Conservation (phyloP, 1,140 invertebrate genomes). For the Galleria mellonella region DNA sequence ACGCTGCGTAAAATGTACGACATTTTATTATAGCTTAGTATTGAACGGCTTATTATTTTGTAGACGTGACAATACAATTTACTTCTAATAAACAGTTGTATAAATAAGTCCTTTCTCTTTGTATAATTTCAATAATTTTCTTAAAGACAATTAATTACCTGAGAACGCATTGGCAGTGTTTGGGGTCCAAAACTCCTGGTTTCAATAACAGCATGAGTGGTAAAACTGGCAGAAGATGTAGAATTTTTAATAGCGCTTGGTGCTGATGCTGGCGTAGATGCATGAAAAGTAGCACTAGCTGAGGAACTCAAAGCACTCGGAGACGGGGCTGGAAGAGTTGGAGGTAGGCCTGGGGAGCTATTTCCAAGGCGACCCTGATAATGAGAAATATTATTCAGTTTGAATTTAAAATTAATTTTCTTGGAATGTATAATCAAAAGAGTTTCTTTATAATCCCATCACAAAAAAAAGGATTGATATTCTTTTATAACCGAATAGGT, state of each 20-base stretch:
- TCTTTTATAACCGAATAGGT: too few relatives aligned
- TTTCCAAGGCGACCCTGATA: conserved; percentile 52
- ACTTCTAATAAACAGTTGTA: too few relatives aligned
- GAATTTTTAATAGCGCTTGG: conserved; percentile 73
- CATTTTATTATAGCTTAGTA: too few relatives aligned
- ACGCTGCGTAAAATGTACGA: too few relatives aligned
- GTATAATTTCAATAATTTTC: neutral
- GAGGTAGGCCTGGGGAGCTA: conserved; percentile 75
- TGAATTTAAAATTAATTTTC: neutral
- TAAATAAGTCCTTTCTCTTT: too few relatives aligned
- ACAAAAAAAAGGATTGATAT: too few relatives aligned
- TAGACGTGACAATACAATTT: too few relatives aligned
- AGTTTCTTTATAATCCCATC: neutral
- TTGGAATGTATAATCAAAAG: neutral
- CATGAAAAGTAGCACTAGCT: conserved; percentile 65
- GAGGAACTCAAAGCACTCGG: conserved; percentile 72
- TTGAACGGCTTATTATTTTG: too few relatives aligned
- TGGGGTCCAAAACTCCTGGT: conserved; percentile 72
- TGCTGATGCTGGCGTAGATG: conserved; percentile 67
- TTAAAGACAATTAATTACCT: conserved; percentile 33
- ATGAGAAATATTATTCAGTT: conserved; percentile 5
- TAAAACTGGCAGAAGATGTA: conserved; percentile 75
- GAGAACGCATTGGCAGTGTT: conserved; percentile 70
- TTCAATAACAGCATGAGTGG: conserved; percentile 71
- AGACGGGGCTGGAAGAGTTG: conserved; percentile 79